Base-by-base conservation (phyloP, 1,140 invertebrate genomes). In the Cotesia typhae region DNA sequence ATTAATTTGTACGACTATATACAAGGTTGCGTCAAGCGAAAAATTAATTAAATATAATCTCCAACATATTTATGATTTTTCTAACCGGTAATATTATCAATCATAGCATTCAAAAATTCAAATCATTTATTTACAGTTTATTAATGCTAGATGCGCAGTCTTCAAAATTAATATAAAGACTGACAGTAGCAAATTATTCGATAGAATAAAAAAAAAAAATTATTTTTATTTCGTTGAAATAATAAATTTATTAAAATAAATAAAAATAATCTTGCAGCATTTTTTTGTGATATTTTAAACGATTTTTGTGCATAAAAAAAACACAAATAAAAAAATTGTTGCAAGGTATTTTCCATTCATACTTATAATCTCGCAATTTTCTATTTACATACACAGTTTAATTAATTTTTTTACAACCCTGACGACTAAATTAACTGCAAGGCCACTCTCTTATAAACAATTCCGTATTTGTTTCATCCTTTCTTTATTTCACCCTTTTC, bases 21-120 rank as follows among this genome's bases (percentile, higher is more conserved):
- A 83, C 81, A 84, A 82, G 77, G 76, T 75, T 82, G 78, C 77
- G 74, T 72, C 77, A 75, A 79, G 75, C 77, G 79, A 78, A 77
- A 63, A 28, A 41, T 52, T 38, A 28, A 41, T 52, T 38, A 6
- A 9, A 47, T 59, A 61, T 20, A 59, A 35, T 60, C 57, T 20
- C 53, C 57, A 36, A 10, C 51, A 7, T 28, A 60, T 36, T 70
- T 38, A 14, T 5, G 28, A 17, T 14, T 55, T 5, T 35, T 14
- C 41, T 20, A 47, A 10, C 41, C 41, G 10, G 41, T 47, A 10
- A 47, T 7, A 47, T 47, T 47, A 47, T 47, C 4, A 47, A 47
- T 47, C 41, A 10, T 10, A 47, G 3, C 41, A 47, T 10, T 47
- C 41, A 47, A 47, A 47, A 47, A 47, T 0, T 47, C 5, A 10